A percentile compares a stretch with the other conserved stretches of the same genome.
Conservation (phyloP, 2,797 vertebrate species). For the Chiroxiphia lanceolata region DNA sequence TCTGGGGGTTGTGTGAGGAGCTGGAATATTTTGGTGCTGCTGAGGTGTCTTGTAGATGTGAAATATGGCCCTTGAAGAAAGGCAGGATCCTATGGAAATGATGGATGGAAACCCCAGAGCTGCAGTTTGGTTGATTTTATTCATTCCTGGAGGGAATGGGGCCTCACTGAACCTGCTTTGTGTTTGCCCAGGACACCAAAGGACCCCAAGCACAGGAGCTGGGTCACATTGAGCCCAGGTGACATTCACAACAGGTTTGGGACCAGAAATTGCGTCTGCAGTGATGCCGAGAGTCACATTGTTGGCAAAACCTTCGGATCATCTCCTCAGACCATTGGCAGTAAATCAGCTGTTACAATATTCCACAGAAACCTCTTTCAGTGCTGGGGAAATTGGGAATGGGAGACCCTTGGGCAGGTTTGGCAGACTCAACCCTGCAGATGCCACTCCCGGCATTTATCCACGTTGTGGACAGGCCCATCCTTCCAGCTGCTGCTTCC, state of each 20-base stretch:
- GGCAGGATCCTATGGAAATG: too few species aligned
- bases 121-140: neutral
- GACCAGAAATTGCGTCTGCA: neutral
- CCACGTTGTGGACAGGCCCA: fast-evolving
- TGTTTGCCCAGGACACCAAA: neutral
- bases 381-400: neutral
- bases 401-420: neutral
- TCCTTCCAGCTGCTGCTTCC: neutral
- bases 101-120: neutral
- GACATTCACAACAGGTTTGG: neutral
- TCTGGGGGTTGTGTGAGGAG: neutral
- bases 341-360: neutral
- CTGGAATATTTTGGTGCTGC: too few species aligned
- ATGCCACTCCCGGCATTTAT: neutral
- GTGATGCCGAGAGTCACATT: neutral
- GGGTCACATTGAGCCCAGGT: neutral
- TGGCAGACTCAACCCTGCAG: neutral
- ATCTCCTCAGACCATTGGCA: neutral
- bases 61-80: too few species aligned
- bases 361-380: neutral
- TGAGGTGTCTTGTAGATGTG: too few species aligned
- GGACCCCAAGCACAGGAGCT: neutral
- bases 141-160: neutral
- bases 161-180: fast-evolving
- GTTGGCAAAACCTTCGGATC: neutral